phyloP scores from a whole-genome alignment of 2,113 vertebrate genomes.

The Albula goreensis region DNA sequence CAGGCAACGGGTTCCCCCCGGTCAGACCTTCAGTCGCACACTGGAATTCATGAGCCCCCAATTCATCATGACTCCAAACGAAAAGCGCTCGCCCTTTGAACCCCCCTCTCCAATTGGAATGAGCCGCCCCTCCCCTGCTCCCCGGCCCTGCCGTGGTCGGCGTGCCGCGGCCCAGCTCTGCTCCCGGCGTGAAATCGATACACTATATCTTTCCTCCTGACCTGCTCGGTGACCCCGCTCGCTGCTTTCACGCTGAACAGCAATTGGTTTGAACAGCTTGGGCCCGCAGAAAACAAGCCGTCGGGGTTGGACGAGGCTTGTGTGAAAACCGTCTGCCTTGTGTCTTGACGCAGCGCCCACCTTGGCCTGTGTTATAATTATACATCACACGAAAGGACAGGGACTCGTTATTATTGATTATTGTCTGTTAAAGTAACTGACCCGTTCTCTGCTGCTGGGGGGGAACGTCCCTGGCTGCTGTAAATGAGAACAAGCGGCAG shows the following conservation, averaged over 20 bases:
- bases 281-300: conserved; percentile 76
- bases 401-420: conserved; percentile 72
- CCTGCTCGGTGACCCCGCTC: conserved; percentile 84
- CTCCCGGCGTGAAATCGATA: conserved; percentile 89
- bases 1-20: conserved; percentile 63
- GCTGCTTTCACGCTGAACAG: conserved; percentile 83
- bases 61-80: conserved; percentile 83
- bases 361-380: conserved; percentile 79
- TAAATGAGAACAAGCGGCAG: conserved; percentile 45
- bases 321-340: conserved; percentile 71
- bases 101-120: conserved; percentile 78
- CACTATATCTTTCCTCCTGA: conserved; percentile 88
- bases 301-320: conserved; percentile 72
- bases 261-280: conserved; percentile 87
- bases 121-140: conserved; percentile 65
- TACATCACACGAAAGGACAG: conserved; percentile 74
- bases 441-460: conserved; percentile 14
- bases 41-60: conserved; percentile 76
- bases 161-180: conserved; percentile 66
- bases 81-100: conserved; percentile 80
- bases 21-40: conserved; percentile 75
- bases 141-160: conserved; percentile 61
- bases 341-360: conserved; percentile 71
- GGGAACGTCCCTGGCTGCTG: conserved; percentile 23
- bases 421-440: conserved; percentile 53